Conservation (phyloP, 2,797 vertebrate genomes). For the Sebastes minor region DNA sequence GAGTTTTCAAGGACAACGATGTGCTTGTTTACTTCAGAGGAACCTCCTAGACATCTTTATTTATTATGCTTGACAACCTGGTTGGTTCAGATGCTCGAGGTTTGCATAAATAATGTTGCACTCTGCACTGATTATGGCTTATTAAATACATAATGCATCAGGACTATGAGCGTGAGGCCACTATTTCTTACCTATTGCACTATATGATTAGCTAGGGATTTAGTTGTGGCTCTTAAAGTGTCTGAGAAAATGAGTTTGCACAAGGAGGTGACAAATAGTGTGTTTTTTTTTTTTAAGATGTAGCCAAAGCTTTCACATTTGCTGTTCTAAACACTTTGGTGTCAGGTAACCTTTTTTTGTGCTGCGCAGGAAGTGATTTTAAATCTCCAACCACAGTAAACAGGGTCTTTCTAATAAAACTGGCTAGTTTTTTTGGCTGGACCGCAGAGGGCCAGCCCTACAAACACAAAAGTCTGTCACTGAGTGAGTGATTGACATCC, state of each 20-base stretch:
- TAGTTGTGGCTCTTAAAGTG: background rate
- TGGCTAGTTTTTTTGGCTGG: background rate
- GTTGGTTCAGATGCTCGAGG: slow-evolving; percentile 29
- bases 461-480: no score
- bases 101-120: slow-evolving; percentile 15
- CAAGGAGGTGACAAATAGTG: background rate
- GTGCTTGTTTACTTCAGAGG: slow-evolving; percentile 11
- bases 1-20: background rate
- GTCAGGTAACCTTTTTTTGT: background rate
- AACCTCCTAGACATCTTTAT: slow-evolving; percentile 15
- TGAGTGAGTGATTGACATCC: no score
- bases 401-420: background rate
- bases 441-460: no score
- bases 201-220: background rate
- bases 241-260: background rate
- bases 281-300: background rate
- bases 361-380: background rate
- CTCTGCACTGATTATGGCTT: slow-evolving; percentile 13
- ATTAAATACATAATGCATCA: slow-evolving; percentile 34
- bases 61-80: slow-evolving; percentile 7
- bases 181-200: background rate
- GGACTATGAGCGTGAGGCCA: background rate
- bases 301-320: background rate
- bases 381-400: background rate
- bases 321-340: background rate